Conservation (phyloP, 2,113 vertebrate species). For the Telmatochromis sp. region DNA sequence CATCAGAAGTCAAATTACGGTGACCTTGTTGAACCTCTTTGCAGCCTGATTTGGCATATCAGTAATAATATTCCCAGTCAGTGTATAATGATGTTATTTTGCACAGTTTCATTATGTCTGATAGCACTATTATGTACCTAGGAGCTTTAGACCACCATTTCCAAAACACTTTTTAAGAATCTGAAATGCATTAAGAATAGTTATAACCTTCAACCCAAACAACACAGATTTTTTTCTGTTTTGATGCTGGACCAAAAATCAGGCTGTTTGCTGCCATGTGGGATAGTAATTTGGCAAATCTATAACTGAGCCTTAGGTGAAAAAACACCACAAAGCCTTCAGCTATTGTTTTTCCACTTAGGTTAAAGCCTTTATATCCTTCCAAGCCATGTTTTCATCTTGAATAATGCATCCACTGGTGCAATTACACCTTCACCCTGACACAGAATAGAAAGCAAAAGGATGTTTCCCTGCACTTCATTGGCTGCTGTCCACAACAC, state of each 20-base stretch:
- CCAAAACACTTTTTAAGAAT: not conserved
- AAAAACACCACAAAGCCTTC: not conserved
- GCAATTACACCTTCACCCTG: conserved; percentile 52
- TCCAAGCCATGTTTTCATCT: conserved; percentile 3
- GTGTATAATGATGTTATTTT: not conserved
- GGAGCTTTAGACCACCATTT: not conserved
- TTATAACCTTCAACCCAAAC: not conserved
- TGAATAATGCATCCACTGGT: conserved; percentile 48
- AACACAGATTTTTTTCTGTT: not conserved
- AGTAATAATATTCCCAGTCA: not conserved
- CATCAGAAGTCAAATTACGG: not conserved
- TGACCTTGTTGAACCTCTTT: conserved; percentile 17
- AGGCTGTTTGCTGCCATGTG: not conserved
- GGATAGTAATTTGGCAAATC: not conserved
- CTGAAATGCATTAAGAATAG: not conserved
- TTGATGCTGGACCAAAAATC: not conserved
- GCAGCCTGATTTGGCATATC: not conserved
- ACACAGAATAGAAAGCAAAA: conserved; percentile 40
- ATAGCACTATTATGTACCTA: not conserved
- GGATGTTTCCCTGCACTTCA: conserved; percentile 24
- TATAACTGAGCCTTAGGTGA: not conserved
- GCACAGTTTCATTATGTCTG: not conserved
- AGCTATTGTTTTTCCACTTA: not conserved
- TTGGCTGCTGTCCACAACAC: conserved; percentile 12
- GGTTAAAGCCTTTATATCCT: conserved; percentile 10